Evolutionary conservation across 2,888 invertebrate genomes (phyloP).

Genomic region (Drosophila peninsularis): DNA sequence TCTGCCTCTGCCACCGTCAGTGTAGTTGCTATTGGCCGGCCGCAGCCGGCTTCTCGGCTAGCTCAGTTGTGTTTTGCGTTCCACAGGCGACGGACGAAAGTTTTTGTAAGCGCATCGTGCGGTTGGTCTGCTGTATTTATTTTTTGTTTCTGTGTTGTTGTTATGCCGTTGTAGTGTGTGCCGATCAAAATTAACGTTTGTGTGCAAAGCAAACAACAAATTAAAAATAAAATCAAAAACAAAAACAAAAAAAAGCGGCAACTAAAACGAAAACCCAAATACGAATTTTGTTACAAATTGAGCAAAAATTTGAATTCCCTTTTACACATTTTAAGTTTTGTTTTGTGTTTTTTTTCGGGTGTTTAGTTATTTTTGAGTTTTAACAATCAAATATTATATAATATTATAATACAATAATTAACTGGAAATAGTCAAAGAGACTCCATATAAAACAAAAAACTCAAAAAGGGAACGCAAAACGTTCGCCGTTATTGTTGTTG

Average conservation of each 20-base stretch:
- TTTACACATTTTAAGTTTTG: conserved; percentile 19
- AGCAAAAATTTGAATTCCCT: conserved; percentile 22
- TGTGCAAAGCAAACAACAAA: conserved; percentile 62
- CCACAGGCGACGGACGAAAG: conserved; percentile 64
- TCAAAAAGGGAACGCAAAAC: conserved; percentile 26
- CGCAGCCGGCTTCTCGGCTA: conserved; percentile 48
- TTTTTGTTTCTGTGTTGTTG: conserved; percentile 41
- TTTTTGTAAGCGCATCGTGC: conserved; percentile 61
- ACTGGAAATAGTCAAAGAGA: conserved; percentile 31
- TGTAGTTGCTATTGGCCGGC: conserved; percentile 22
- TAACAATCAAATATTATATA: conserved; percentile 45
- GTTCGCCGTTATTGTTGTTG: conserved; percentile 14
- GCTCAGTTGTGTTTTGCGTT: conserved; percentile 63
- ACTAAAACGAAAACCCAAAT: conserved; percentile 30
- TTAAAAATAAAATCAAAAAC: conserved; percentile 21
- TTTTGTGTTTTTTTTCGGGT: neutral
- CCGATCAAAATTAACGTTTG: conserved; percentile 63
- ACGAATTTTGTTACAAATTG: conserved; percentile 31
- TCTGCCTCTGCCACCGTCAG: conserved; percentile 21
- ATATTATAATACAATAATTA: conserved; percentile 45
- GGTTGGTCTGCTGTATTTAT: conserved; percentile 40
- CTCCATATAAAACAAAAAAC: conserved; percentile 9
- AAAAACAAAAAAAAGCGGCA: conserved; percentile 9
- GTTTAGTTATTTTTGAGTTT: conserved; percentile 12
- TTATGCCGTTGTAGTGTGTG: conserved; percentile 30